phyloP scores from a whole-genome alignment of 2,888 invertebrate genomes.

The Hartigia nigra region DNA sequence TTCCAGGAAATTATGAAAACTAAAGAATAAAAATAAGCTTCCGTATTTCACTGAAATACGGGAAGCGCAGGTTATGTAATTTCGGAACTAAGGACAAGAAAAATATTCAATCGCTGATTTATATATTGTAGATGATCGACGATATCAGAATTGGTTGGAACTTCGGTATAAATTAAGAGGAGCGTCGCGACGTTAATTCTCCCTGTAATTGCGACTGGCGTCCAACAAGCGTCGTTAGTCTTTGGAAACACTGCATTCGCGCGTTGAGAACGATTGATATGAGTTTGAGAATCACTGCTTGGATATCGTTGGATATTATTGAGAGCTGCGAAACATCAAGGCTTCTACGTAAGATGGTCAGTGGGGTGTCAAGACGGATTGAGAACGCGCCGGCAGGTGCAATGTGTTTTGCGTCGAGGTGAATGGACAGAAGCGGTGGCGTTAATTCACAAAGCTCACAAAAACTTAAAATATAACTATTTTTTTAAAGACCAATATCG shows the following conservation, averaged over 20 bases:
- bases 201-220: constrained; percentile 9
- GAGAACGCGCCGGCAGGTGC: not conserved
- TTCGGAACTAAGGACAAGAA: not conserved
- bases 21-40: not conserved
- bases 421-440: not conserved
- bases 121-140: not conserved
- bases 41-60: not conserved
- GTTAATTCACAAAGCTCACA: not conserved
- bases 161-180: not conserved
- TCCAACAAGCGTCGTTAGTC: constrained; percentile 14
- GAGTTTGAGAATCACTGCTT: not conserved
- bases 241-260: not conserved
- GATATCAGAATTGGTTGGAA: not conserved
- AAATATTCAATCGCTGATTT: not conserved
- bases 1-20: not conserved
- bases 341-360: not conserved
- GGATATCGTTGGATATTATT: not conserved
- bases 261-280: not conserved
- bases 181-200: not conserved
- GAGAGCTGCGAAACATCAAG: not conserved
- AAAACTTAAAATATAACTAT: not conserved
- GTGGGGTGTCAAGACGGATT: constrained; percentile 4
- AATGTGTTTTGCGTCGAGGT: not conserved
- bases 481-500: not conserved
- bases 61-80: not conserved